Conservation (phyloP, 1,140 invertebrate species). For the Cylas formicarius region DNA sequence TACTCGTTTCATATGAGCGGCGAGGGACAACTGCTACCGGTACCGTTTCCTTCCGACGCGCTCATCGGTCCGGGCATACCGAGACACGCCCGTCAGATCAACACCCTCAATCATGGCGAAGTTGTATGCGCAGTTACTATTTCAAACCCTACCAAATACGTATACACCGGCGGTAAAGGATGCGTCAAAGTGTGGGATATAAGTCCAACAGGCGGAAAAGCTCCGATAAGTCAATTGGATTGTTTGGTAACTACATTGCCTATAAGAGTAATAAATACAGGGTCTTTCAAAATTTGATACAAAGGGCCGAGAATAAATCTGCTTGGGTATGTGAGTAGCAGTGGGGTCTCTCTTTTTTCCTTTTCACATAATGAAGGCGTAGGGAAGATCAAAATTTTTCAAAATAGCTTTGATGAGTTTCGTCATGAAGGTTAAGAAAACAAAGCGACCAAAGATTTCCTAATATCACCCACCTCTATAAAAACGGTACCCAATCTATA, state of each 20-base stretch:
- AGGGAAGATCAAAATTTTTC: no score
- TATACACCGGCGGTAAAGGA: slow-evolving; percentile 89
- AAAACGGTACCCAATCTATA: no score
- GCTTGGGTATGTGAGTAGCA: background rate
- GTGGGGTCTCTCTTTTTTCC: background rate
- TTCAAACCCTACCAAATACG: slow-evolving; percentile 87
- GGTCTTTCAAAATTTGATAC: no score
- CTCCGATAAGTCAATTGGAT: slow-evolving; percentile 72
- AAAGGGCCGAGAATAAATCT: no score
- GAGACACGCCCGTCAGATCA: slow-evolving; percentile 81
- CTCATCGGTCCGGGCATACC: slow-evolving; percentile 90
- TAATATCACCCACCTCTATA: no score
- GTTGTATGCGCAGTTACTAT: slow-evolving; percentile 85
- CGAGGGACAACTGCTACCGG: slow-evolving; percentile 82
- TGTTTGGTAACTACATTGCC: slow-evolving; percentile 53
- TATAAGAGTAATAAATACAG: no score
- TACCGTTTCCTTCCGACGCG: slow-evolving; percentile 95
- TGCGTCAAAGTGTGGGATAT: slow-evolving; percentile 86
- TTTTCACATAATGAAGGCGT: background rate
- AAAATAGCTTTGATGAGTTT: no score
- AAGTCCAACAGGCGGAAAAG: slow-evolving; percentile 63
- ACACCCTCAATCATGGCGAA: slow-evolving; percentile 90
- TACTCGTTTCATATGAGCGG: slow-evolving; percentile 91
- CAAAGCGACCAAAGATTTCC: no score
- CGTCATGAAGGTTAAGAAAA: no score